phyloP scores from a whole-genome alignment of 2,888 invertebrate species.

The Syritta pipiens region DNA sequence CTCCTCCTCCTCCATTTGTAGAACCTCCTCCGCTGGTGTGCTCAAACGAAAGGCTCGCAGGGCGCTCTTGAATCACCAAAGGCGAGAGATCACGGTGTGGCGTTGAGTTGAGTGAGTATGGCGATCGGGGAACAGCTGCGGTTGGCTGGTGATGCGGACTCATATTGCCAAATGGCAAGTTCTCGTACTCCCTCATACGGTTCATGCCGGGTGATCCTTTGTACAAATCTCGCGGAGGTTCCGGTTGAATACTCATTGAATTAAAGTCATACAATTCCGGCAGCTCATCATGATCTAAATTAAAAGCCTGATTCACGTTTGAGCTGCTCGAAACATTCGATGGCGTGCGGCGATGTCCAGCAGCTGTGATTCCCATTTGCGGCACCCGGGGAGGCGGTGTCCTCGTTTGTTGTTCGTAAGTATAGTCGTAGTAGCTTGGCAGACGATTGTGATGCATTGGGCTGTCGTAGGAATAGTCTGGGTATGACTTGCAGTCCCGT shows the following conservation, averaged over 20 bases:
- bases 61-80: slow-evolving; percentile 74
- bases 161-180: slow-evolving; percentile 69
- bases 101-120: slow-evolving; percentile 69
- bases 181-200: slow-evolving; percentile 76
- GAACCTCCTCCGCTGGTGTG: slow-evolving; percentile 72
- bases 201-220: slow-evolving; percentile 69
- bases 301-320: slow-evolving; percentile 83
- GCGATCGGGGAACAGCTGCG: slow-evolving; percentile 55
- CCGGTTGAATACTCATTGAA: slow-evolving; percentile 71
- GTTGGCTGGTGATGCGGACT: slow-evolving; percentile 63
- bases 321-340: slow-evolving; percentile 85
- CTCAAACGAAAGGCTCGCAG: slow-evolving; percentile 81
- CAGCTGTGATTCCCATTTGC: slow-evolving; percentile 78
- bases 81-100: slow-evolving; percentile 66
- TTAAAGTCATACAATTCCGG: slow-evolving; percentile 75
- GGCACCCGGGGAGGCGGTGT: slow-evolving; percentile 78
- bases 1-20: slow-evolving; percentile 71
- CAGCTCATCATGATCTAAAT: slow-evolving; percentile 82
- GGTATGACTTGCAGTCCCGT: slow-evolving; percentile 79
- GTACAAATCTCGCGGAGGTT: slow-evolving; percentile 44
- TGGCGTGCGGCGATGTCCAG: slow-evolving; percentile 86
- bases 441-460: slow-evolving; percentile 72
- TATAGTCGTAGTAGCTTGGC: slow-evolving; percentile 77
- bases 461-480: slow-evolving; percentile 78
- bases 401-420: slow-evolving; percentile 74